phyloP scores from a whole-genome alignment of 1,140 invertebrate species.

The Homarus americanus region DNA sequence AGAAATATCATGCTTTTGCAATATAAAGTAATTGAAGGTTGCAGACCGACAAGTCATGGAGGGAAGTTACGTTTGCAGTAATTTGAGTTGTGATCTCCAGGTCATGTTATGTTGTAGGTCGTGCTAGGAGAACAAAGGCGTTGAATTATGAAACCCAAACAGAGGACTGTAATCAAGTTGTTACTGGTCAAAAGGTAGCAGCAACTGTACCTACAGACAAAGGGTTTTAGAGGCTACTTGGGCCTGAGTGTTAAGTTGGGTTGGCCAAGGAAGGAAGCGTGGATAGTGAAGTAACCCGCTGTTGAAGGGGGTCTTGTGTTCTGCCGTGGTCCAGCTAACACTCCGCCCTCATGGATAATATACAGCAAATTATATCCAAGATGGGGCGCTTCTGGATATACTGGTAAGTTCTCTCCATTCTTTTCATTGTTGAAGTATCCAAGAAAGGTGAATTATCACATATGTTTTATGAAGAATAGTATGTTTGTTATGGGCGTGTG shows the following conservation, averaged over 20 bases:
- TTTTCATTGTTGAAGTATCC: too few relatives aligned
- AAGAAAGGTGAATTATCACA: too few relatives aligned
- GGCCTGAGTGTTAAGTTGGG: background rate
- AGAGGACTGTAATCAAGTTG: background rate
- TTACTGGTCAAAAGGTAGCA: slow-evolving; percentile 1
- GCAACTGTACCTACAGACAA: background rate
- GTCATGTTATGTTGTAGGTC: background rate
- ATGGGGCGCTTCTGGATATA: slow-evolving; percentile 57
- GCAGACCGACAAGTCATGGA: background rate
- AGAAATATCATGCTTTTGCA: too few relatives aligned
- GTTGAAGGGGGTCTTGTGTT: background rate
- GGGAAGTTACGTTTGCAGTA: background rate
- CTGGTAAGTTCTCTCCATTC: slow-evolving; percentile 59
- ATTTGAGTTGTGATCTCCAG: background rate
- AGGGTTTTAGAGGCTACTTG: background rate
- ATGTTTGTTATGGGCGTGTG: too few relatives aligned
- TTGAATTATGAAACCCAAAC: background rate
- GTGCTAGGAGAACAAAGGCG: background rate
- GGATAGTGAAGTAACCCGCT: background rate
- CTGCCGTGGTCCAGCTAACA: background rate
- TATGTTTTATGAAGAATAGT: too few relatives aligned
- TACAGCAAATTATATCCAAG: slow-evolving; percentile 49
- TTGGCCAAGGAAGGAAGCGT: background rate
- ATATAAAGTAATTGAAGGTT: background rate
- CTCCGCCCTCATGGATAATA: slow-evolving; percentile 34